phyloP scores from a whole-genome alignment of 2,113 vertebrate species.

The Centropristis striata region DNA sequence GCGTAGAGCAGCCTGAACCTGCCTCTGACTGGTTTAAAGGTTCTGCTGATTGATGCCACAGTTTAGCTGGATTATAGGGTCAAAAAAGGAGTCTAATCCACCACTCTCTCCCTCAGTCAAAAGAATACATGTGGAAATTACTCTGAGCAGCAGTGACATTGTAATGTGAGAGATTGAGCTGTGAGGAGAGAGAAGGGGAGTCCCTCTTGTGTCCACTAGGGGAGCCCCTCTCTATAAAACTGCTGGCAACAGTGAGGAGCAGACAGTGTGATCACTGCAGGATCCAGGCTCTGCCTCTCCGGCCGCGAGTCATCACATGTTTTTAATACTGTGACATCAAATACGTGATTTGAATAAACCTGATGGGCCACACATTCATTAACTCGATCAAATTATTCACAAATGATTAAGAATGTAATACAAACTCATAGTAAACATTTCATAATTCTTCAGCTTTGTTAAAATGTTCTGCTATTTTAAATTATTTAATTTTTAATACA shows the following conservation, averaged over 20 bases:
- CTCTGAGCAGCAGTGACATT: constrained; percentile 24
- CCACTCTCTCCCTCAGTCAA: constrained; percentile 16
- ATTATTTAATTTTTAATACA: not conserved
- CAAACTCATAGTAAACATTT: not conserved
- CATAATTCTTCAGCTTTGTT: not conserved
- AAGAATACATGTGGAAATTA: constrained; percentile 36
- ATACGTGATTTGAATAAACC: not conserved
- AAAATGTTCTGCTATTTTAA: not conserved
- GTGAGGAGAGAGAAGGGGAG: not conserved
- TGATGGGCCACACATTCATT: not conserved
- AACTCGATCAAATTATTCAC: not conserved
- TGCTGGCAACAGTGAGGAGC: not conserved
- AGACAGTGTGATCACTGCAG: not conserved
- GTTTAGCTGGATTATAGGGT: constrained; percentile 60
- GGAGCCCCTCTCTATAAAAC: constrained; percentile 76
- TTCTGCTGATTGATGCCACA: constrained; percentile 51
- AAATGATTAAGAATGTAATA: not conserved
- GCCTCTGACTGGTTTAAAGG: constrained; percentile 36
- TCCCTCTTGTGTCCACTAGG: constrained; percentile 53
- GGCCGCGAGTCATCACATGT: not conserved
- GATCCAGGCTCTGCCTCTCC: constrained; percentile 15
- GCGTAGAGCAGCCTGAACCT: constrained; percentile 5
- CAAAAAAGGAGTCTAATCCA: constrained; percentile 45
- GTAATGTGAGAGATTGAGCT: constrained; percentile 6
- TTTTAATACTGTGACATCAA: not conserved